A percentile compares a stretch with the other conserved stretches of the same genome.
Conservation (phyloP, 2,113 vertebrate species). For the Callospermophilus lateralis region DNA sequence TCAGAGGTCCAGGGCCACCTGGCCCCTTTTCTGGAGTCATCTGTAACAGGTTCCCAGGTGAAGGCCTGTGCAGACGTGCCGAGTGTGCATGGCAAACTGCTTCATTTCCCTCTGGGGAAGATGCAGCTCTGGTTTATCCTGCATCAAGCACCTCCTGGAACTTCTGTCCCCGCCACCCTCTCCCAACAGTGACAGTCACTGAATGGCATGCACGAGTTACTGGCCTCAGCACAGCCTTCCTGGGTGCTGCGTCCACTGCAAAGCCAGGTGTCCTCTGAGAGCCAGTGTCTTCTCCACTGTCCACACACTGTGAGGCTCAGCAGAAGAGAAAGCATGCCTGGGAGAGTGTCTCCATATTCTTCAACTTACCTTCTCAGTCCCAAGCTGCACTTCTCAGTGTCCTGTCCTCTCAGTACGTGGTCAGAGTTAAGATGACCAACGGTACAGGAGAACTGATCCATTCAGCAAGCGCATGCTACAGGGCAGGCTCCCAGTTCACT, state of each 20-base stretch:
- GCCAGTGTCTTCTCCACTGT: not conserved
- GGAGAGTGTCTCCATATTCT: not conserved
- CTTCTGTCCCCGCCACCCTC: not conserved
- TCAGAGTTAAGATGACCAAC: not conserved
- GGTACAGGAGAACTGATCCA: accelerated
- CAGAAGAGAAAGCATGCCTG: not conserved
- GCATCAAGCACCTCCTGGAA: not conserved
- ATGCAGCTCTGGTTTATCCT: accelerated
- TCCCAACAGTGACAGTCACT: not conserved
- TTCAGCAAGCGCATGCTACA: not conserved
- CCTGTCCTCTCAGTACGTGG: not conserved
- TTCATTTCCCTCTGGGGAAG: not conserved
- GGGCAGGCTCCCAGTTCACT: not conserved
- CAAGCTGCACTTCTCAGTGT: accelerated
- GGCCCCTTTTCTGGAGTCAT: not conserved
- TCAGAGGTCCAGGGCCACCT: not conserved
- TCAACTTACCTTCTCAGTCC: accelerated
- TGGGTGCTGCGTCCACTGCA: accelerated
- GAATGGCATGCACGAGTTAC: accelerated
- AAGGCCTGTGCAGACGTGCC: accelerated
- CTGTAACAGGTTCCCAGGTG: not conserved
- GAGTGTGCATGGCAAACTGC: accelerated
- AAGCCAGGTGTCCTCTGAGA: not conserved
- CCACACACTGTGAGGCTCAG: not conserved
- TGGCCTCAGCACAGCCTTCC: accelerated